phyloP scores from a whole-genome alignment of 2,113 vertebrate genomes.

The Brachyhypopomus occidentalis region DNA sequence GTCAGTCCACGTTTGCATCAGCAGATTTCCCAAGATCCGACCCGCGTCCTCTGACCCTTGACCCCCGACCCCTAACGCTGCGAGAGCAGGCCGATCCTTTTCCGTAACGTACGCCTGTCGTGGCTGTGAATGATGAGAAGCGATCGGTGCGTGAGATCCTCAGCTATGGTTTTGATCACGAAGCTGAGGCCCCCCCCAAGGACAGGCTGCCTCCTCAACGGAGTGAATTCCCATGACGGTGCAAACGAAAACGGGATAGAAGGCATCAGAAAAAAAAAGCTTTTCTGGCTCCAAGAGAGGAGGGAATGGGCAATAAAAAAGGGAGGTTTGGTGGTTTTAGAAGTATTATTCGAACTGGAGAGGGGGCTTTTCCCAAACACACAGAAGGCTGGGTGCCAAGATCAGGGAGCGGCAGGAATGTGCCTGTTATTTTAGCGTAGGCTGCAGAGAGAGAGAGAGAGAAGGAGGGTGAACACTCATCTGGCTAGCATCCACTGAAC shows the following conservation, averaged over 20 bases:
- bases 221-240: conserved; percentile 41
- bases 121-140: background rate
- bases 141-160: background rate
- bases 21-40: background rate
- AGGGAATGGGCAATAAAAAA: conserved; percentile 2
- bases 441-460: conserved; percentile 34
- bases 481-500: conserved; percentile 56
- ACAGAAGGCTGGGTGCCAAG: conserved; percentile 53
- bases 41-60: background rate
- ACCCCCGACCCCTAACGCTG: no score
- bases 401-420: conserved; percentile 66
- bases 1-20: background rate
- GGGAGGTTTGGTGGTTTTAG: conserved; percentile 33
- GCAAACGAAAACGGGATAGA: conserved; percentile 18
- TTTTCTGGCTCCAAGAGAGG: background rate
- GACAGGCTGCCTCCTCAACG: background rate
- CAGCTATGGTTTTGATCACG: background rate
- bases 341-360: conserved; percentile 47
- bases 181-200: background rate
- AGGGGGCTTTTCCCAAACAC: conserved; percentile 55
- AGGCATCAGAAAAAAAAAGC: background rate
- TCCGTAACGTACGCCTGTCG: background rate
- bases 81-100: background rate
- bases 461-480: conserved; percentile 36
- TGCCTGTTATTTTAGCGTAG: conserved; percentile 59